phyloP scores from a whole-genome alignment of 2,888 invertebrate genomes.

The Ceriagrion tenellum region DNA sequence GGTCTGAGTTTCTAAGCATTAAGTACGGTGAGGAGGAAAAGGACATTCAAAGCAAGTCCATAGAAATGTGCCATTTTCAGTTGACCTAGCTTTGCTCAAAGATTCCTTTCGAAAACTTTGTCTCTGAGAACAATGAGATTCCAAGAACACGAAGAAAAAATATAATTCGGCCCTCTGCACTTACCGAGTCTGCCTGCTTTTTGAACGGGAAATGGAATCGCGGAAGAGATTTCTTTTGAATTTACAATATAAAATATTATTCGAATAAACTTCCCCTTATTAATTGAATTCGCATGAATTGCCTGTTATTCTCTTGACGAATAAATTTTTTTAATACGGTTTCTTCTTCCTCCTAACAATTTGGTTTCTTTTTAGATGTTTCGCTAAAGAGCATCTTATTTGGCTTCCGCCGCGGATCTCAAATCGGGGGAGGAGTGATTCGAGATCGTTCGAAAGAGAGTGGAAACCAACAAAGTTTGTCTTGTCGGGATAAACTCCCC shows the following conservation, averaged over 20 bases:
- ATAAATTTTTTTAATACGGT: background rate
- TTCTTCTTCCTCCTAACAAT: background rate
- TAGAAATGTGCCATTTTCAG: too few relatives aligned
- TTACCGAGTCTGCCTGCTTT: too few relatives aligned
- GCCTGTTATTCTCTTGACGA: background rate
- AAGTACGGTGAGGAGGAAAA: too few relatives aligned
- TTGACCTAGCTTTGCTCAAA: too few relatives aligned
- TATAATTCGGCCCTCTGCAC: too few relatives aligned
- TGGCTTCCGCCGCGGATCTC: background rate
- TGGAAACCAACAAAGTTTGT: background rate
- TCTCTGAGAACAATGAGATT: too few relatives aligned
- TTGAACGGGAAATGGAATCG: too few relatives aligned
- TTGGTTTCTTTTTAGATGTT: background rate
- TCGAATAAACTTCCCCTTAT: background rate
- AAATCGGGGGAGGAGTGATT: background rate
- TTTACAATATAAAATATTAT: background rate
- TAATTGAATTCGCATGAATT: conserved; percentile 39
- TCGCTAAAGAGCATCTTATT: background rate
- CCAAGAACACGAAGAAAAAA: too few relatives aligned
- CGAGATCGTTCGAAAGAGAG: background rate
- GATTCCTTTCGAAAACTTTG: too few relatives aligned
- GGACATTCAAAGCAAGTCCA: too few relatives aligned
- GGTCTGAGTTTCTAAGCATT: too few relatives aligned
- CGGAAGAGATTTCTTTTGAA: too few relatives aligned
- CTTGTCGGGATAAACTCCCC: background rate